These are phyloP conservation scores for Amphiprion ocellaris DNA, from an alignment of 2,113 vertebrate species.

Conservation along the genomic window DNA sequence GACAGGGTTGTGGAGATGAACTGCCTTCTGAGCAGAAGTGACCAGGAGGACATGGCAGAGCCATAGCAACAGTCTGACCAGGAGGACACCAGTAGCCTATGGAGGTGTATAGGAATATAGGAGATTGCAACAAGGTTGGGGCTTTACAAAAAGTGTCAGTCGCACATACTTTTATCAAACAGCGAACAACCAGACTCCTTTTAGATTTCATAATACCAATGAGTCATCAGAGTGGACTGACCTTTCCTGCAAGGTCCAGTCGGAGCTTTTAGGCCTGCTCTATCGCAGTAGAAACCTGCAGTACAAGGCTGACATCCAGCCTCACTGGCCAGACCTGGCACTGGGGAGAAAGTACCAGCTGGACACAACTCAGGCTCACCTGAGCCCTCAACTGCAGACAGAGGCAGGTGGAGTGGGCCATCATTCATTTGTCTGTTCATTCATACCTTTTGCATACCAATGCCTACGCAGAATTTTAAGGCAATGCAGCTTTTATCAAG, in stretches of 20 bases:
- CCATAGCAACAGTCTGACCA: conserved; percentile 77
- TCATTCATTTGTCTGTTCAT: conserved; percentile 31
- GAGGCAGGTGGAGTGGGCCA: conserved; percentile 15
- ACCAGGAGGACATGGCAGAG: conserved; percentile 81
- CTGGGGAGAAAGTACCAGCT: conserved; percentile 87
- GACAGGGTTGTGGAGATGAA: conserved; percentile 79
- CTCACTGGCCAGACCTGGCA: conserved; percentile 71
- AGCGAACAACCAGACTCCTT: not conserved
- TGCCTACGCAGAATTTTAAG: not conserved
- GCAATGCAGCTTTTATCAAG: not conserved
- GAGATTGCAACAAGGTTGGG: not conserved
- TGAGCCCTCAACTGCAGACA: conserved; percentile 85
- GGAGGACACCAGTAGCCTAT: conserved; percentile 87
- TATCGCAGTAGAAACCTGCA: conserved; percentile 87
- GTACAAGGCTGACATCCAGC: conserved; percentile 87
- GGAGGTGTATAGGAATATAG: not conserved
- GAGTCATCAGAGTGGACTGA: conserved; percentile 58
- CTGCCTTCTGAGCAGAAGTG: conserved; percentile 85
- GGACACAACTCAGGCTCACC: conserved; percentile 87
- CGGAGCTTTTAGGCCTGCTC: conserved; percentile 84
- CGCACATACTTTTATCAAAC: not conserved
- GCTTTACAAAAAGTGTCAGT: not conserved
- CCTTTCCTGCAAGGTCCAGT: conserved; percentile 88
- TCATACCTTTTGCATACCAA: conserved; percentile 4
- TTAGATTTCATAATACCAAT: not conserved